Evolutionary conservation across 2,113 vertebrate genomes (phyloP), one percentile per base, ranked within the genome.

Genomic region (Cepphus grylle): DNA sequence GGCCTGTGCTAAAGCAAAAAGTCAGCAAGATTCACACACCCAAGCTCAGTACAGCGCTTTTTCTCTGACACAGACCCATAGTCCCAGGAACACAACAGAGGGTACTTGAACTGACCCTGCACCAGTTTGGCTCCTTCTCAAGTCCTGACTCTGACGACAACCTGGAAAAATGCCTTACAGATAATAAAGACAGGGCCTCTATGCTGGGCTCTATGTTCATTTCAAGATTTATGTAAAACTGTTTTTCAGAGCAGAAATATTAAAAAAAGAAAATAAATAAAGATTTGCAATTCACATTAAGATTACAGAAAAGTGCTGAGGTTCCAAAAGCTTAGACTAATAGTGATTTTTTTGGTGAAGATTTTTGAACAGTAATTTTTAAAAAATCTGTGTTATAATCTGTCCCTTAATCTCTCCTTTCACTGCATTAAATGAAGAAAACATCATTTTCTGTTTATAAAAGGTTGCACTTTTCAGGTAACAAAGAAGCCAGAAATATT

Each of bases 31-130:
- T 16, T 42, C 59, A 42, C 1, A 3, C 3, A 14, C 20, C 38
- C 52, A 62, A 1, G 4, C 40, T 36, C 0, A 0, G 16, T 15
- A 32, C 8, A 30, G 65, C 1, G 1, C 34, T 15, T 58, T 27
- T 61, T 21, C 61, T 52, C 40, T 40, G 79, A 63, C 11, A 21
- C 0, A 0, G 40, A 43, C 9, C 32, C 17, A 2, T 4, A 63
- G 27, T 34, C 30, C 12, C 43, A 76, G 61, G 19, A 88, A 67
- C 1, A 0, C 3, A 38, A 47, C 11, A 79, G 20, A 40, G 42
- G 29, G 40, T 36, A 86, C 47, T 4, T 3, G 6, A 81, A 79
- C 34, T 45, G 45, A 49, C 65, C 15, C 11, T 21, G 61, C 20
- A 53, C 32, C 36, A 49, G 9, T 36, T 2, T 70, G 50, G 29